Base-by-base conservation (phyloP, 2,888 invertebrate genomes). In the Sminthurides aquaticus region DNA sequence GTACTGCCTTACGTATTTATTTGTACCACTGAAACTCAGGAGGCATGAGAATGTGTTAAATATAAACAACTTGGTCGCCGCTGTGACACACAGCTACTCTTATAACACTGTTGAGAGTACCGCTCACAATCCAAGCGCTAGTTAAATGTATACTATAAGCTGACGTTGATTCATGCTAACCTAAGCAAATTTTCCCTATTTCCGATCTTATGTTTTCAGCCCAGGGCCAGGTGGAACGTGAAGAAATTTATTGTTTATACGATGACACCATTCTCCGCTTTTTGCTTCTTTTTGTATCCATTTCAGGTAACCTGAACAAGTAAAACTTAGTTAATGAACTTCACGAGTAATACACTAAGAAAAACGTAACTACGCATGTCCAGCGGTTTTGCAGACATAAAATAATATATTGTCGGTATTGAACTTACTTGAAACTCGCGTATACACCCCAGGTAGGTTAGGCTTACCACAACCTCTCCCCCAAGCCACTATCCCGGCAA, bases 401-500 rank as follows among this genome's bases (percentile, higher is more conserved):
- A n/a, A n/a, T n/a, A n/a, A n/a, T n/a, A n/a, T n/a, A n/a, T n/a
- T n/a, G n/a, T n/a, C n/a, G n/a, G n/a, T n/a, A n/a, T n/a, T n/a
- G n/a, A n/a, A 54, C 43, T 59, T 59, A 64, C 64, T 59, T 18
- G 64, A 52, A 27, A 72, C 67, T 55, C 62, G 58, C 1, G 72
- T 72, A 54, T 71, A 73, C 29, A 73, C 70, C 18, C 73, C 73
- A 34, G 73, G 73, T n/a, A 69, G 64, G 29, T 67, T 67, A 54
- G 65, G 64, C 20, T 68, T 55, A 24, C 69, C 73, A 63, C 73
- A 73, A 18, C 71, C 69, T 24, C 69, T 57, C 15, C 79, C 79
- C 79, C 79, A 79, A 65, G 78, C 78, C 8, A 79, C 79, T 52
- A 80, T 72, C 15, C 79, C 79, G 67, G 79, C 79, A 29, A 79